These are phyloP conservation scores for Halictus ligatus DNA, from an alignment of 2,888 invertebrate genomes.

Conservation along the genomic window DNA sequence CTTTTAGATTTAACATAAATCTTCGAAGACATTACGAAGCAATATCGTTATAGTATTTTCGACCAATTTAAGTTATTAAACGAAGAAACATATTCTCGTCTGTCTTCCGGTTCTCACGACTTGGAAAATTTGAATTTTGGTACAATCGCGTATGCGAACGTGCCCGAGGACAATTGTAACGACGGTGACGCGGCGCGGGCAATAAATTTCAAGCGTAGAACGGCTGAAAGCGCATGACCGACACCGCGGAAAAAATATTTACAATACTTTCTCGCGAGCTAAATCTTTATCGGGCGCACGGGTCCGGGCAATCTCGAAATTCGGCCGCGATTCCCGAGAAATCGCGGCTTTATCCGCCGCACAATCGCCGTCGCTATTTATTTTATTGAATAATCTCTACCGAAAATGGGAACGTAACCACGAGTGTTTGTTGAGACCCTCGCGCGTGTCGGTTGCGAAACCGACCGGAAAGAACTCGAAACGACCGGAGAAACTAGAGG, in stretches of 20 bases:
- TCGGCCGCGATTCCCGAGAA: slow-evolving; percentile 24
- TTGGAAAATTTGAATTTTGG: neutral
- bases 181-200: neutral
- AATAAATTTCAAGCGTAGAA: neutral
- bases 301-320: slow-evolving; percentile 13
- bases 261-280: slow-evolving; percentile 22
- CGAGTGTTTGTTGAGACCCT: neutral
- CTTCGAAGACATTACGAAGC: no score
- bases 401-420: neutral
- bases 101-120: no score
- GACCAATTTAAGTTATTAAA: no score
- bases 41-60: no score
- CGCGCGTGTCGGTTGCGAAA: slow-evolving; percentile 12
- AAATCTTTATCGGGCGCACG: slow-evolving; percentile 16
- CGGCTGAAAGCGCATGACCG: neutral
- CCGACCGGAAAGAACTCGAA: neutral
- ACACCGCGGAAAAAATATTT: slow-evolving; percentile 39
- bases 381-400: slow-evolving; percentile 1
- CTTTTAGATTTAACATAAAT: no score
- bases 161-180: neutral
- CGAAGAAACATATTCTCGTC: no score
- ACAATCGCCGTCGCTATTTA: slow-evolving; percentile 16
- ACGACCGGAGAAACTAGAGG: neutral
- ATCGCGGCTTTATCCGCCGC: slow-evolving; percentile 7
- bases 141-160: neutral